phyloP scores from a whole-genome alignment of 2,888 invertebrate species.

The Polyommatus icarus region DNA sequence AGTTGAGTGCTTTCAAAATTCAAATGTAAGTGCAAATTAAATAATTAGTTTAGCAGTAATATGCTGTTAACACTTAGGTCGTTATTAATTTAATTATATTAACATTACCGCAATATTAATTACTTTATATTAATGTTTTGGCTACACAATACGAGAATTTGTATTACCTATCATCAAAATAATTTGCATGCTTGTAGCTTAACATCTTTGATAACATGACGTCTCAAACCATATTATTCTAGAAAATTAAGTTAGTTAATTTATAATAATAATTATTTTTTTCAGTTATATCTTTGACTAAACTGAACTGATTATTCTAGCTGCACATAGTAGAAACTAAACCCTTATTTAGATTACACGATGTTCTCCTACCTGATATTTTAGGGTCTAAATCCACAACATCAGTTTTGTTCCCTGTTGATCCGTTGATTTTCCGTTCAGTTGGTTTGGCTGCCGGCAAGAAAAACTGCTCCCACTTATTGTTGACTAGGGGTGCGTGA shows the following conservation, averaged over 20 bases:
- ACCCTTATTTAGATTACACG: too few species aligned
- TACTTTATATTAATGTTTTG: too few species aligned
- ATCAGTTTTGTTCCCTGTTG: slow-evolving; percentile 39
- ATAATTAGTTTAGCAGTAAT: slow-evolving; percentile 5
- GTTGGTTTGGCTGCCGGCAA: slow-evolving; percentile 26
- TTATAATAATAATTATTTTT: too few species aligned
- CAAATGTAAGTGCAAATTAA: slow-evolving; percentile 17
- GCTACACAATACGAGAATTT: too few species aligned
- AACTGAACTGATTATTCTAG: too few species aligned
- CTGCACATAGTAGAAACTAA: too few species aligned
- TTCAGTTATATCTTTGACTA: background rate
- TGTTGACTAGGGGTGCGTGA: slow-evolving; percentile 36
- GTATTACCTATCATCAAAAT: too few species aligned
- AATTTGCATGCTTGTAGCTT: too few species aligned
- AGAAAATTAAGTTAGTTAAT: too few species aligned
- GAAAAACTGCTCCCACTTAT: slow-evolving; percentile 31
- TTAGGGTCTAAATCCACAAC: slow-evolving; percentile 48
- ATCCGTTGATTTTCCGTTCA: slow-evolving; percentile 37
- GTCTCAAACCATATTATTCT: too few species aligned
- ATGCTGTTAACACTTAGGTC: slow-evolving; percentile 8
- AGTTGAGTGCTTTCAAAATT: slow-evolving; percentile 5
- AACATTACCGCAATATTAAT: background rate
- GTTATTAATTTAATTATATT: background rate
- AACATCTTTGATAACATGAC: too few species aligned
- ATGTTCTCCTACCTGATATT: slow-evolving; percentile 49